These are phyloP conservation scores for Bolborhynchus lineola DNA, from an alignment of 2,113 vertebrate species.

Conservation along the genomic window DNA sequence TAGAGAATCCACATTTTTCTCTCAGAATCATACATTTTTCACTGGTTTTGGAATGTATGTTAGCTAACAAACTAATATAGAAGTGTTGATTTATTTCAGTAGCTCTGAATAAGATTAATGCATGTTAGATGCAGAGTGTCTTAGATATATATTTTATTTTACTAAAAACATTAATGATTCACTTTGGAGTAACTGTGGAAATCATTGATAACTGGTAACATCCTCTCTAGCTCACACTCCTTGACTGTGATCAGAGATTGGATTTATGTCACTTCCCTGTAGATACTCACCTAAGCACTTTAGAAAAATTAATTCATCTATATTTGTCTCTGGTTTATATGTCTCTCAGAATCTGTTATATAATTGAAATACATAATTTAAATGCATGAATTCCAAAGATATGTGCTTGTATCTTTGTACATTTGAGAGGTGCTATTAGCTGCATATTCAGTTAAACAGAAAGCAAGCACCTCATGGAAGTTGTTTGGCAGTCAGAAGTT, in stretches of 20 bases:
- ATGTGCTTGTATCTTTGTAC: neutral
- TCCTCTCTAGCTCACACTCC: neutral
- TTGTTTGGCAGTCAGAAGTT: neutral
- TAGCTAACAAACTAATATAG: neutral
- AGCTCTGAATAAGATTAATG: neutral
- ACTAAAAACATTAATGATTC: neutral
- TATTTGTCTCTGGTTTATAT: neutral
- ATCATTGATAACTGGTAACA: neutral
- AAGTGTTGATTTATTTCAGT: neutral
- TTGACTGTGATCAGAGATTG: neutral
- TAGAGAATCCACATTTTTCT: neutral
- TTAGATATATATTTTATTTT: neutral
- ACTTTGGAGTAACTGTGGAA: neutral
- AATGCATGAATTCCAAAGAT: neutral
- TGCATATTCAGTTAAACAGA: neutral
- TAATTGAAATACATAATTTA: neutral
- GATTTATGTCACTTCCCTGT: neutral
- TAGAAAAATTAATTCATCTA: neutral
- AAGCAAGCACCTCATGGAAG: neutral
- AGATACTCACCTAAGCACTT: neutral
- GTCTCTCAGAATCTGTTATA: neutral
- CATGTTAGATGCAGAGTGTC: neutral
- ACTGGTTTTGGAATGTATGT: accelerated
- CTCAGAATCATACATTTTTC: neutral
- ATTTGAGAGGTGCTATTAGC: neutral